Base-by-base conservation (phyloP, 2,113 vertebrate genomes). In the Misgurnus anguillicaudatus region DNA sequence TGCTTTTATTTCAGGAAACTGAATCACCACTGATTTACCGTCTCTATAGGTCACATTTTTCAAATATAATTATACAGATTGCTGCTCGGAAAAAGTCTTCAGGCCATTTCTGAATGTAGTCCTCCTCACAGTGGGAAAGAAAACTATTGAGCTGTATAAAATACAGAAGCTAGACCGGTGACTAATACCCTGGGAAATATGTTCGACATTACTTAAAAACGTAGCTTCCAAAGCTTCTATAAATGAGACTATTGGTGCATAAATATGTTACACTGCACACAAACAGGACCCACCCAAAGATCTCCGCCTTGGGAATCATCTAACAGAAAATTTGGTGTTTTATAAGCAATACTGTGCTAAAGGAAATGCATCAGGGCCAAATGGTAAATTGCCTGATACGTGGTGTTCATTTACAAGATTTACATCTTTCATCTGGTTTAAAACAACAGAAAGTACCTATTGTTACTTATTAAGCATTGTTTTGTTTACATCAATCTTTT, bases 211-310 rank as follows among this genome's bases (percentile, higher is more conserved):
- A 72, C 81, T 85, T 73, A 84, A 77, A 74, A 75, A 80, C 53
- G 47, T 65, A 55, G 60, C 47, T 62, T 48, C 42, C 17, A 80
- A 80, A 82, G 38, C 77, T 72, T 87, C 84, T 85, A 81, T 87
- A 85, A 85, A 85, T 85, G 83, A 88, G 85, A 79, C 45, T 80
- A 80, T 85, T 84, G 82, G 86, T 88, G 86, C 84, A 89, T 88
- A 84, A 88, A 86, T 85, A 70, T 88, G 77, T 62, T 62, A 77
- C 64, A 19, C 10, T 69, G 58, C 60, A 81, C 78, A 77, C 71
- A 61, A 65, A 80, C 58, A 70, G 80, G 78, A 72, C 48, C 57
- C 74, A 74, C 21, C 60, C 21, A 42, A 36, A 47, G 48, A 80
- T 84, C 60, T 78, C 80, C 31, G 71, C 78, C 72, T 77, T 48